Base-by-base conservation (phyloP, 2,797 vertebrate genomes). In the Melanotaenia parkinsoni region DNA sequence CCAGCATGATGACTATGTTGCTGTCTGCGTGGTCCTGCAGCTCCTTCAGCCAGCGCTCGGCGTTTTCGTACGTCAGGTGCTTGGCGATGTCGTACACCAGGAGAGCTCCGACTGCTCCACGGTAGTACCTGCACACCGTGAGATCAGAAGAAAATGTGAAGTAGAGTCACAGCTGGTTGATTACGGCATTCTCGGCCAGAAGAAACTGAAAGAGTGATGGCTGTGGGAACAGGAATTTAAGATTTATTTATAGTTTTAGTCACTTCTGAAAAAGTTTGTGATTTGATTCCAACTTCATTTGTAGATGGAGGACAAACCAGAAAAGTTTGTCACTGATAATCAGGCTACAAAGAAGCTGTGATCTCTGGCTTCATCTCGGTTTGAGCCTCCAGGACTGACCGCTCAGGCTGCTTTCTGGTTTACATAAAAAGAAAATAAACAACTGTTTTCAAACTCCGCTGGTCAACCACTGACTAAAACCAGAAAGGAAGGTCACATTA, bases 21-120 rank as follows among this genome's bases (percentile, higher is more conserved):
- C 87, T 91, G 0, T 97, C 96, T 0, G 96, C 96, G 0, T 97
- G 96, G 86, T 96, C 96, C 90, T 95, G 95, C 88, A 97, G 93
- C 93, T 96, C 96, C 86, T 95, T 95, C 80, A 97, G 92, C 96
- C 96, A 97, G 81, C 96, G 95, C 87, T 96, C 96, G 0, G 95
- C 95, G 0, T 96, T 96, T 79, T 97, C 96, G 0, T 97, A 97
- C 0, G 95, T 97, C 92, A 97, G 91, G 90, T 96, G 96, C 73
- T 97, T 97, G 72, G 96, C 96, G 0, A 96, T 97, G 92, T 97
- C 96, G 0, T 97, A 97, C 24, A 97, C 95, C 0, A 97, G 76
- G 43, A 97, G 94, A 0, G 96, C 96, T 7, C 96, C 96, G 0
- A 96, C 96, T 0, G 96, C 96, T 1, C 96, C 96, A 0, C 95